Conservation (phyloP, 2,113 vertebrate species). For the Okapia johnstoni region DNA sequence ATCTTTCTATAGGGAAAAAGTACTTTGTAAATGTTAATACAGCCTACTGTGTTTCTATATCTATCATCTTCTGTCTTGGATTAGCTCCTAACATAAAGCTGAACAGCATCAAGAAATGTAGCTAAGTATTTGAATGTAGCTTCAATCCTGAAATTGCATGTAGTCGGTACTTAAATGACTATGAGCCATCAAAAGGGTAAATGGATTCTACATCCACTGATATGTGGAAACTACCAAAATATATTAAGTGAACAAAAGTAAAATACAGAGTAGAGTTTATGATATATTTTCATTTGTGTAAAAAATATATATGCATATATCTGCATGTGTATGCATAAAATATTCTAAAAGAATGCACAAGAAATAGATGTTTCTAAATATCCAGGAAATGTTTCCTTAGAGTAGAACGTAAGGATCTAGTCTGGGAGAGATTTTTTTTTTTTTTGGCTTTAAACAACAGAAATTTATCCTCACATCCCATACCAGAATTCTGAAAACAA, state of each 20-base stretch:
- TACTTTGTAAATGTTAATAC: background rate
- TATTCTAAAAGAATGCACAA: background rate
- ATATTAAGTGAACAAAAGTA: background rate
- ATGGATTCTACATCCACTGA: background rate
- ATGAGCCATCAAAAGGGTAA: background rate
- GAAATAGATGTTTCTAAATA: background rate
- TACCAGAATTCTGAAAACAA: background rate
- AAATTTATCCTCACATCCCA: background rate
- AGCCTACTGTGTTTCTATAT: background rate
- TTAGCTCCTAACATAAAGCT: background rate
- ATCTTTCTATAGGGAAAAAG: background rate
- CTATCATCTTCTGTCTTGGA: background rate
- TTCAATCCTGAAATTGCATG: background rate
- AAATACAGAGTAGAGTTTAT: background rate
- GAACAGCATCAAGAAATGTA: background rate
- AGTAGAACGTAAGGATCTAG: background rate
- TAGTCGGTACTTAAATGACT: background rate
- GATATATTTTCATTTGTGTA: background rate
- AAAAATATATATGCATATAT: background rate
- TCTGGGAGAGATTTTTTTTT: background rate
- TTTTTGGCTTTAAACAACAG: background rate
- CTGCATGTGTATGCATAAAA: background rate
- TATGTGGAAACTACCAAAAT: background rate
- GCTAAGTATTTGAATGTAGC: background rate
- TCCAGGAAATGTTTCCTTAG: background rate